Evolutionary conservation across 2,888 invertebrate genomes (phyloP).

Genomic region (Dinocampus coccinellae): DNA sequence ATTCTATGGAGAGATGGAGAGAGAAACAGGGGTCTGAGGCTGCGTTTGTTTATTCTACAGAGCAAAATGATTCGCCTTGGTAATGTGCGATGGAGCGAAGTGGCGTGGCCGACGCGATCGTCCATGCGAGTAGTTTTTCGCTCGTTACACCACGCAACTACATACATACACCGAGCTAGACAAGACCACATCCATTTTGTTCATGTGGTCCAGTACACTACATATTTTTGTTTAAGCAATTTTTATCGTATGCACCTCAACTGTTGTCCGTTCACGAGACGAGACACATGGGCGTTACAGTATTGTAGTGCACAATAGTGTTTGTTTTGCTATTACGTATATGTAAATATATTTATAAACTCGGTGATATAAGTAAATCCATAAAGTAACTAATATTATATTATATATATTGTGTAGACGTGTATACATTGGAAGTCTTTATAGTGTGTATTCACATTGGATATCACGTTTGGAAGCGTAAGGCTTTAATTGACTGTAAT

Average conservation of each 20-base stretch:
- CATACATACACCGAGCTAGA: neutral
- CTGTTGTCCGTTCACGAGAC: neutral
- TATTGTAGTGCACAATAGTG: neutral
- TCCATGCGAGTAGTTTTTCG: slow-evolving; percentile 22
- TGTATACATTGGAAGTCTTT: neutral
- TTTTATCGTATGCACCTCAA: slow-evolving; percentile 2
- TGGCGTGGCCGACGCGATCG: slow-evolving; percentile 10
- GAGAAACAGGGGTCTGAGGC: neutral
- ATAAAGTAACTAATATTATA: neutral
- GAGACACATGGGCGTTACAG: neutral
- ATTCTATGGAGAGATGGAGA: neutral
- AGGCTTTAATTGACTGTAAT: slow-evolving; percentile 59
- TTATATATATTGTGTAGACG: neutral
- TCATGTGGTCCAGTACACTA: slow-evolving; percentile 1
- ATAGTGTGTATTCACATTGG: slow-evolving; percentile 41
- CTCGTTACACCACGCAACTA: slow-evolving; percentile 30
- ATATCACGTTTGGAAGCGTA: slow-evolving; percentile 52
- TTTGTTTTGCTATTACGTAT: too few relatives aligned
- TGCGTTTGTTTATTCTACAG: neutral
- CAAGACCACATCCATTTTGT: neutral
- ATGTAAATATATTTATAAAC: neutral
- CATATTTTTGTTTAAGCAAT: neutral
- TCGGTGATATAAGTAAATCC: neutral
- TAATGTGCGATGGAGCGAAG: slow-evolving; percentile 8
- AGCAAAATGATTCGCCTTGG: slow-evolving; percentile 4